These are phyloP conservation scores for Ectemnius cavifrons DNA, from an alignment of 2,888 invertebrate genomes.

Conservation along the genomic window DNA sequence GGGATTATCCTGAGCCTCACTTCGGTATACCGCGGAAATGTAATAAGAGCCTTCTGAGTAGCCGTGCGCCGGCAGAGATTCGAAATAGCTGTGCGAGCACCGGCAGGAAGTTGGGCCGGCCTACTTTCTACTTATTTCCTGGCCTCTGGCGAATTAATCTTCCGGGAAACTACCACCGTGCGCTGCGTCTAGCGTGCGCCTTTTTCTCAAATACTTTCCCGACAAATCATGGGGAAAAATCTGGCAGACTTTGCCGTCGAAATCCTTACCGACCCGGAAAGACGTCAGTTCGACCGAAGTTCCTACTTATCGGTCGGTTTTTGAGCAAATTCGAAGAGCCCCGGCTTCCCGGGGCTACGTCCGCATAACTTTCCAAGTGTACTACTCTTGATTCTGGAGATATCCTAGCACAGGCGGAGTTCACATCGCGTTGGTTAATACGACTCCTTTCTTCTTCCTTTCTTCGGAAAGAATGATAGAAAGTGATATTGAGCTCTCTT, in stretches of 20 bases:
- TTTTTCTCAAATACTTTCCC: constrained; percentile 54
- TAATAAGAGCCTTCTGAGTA: constrained; percentile 18
- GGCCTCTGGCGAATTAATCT: constrained; percentile 57
- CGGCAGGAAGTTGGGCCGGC: constrained; percentile 45
- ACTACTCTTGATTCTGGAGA: no score
- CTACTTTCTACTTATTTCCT: constrained; percentile 57
- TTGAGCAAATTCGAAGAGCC: constrained; percentile 27
- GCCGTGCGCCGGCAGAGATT: constrained; percentile 10
- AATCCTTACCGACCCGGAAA: constrained; percentile 43
- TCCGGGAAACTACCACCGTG: constrained; percentile 49
- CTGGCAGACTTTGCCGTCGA: constrained; percentile 45
- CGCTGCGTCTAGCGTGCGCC: constrained; percentile 28
- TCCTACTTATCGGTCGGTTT: constrained; percentile 34
- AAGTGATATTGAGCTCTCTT: constrained; percentile 40
- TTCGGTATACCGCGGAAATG: background rate
- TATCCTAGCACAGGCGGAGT: no score
- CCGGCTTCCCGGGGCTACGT: no score
- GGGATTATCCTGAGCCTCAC: background rate
- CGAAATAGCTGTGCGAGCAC: constrained; percentile 35
- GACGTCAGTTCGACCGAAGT: constrained; percentile 45
- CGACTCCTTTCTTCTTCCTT: background rate
- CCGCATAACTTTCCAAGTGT: no score
- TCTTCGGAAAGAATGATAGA: constrained; percentile 1
- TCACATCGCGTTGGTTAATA: no score
- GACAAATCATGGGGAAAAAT: constrained; percentile 55